Conservation (phyloP, 2,797 vertebrate species). For the Eulemur coronatus region DNA sequence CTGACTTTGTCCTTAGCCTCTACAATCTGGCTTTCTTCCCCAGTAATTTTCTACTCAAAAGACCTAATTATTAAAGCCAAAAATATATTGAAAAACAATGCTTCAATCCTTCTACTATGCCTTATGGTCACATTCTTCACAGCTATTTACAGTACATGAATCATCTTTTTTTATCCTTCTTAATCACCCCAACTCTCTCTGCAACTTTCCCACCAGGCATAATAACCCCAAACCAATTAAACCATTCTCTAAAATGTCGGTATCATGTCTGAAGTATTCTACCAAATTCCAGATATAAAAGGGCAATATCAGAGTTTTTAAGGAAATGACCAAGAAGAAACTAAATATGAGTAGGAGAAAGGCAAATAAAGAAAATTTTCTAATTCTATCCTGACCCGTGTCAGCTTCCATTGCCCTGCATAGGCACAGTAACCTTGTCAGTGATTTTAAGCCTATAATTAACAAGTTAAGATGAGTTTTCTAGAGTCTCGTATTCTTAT, state of each 20-base stretch:
- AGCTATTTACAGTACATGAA: constrained; percentile 68
- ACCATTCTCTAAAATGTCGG: constrained; percentile 3
- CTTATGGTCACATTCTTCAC: constrained; percentile 57
- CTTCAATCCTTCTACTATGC: constrained; percentile 33
- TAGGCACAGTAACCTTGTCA: background rate
- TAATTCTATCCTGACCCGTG: background rate
- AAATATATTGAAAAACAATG: constrained; percentile 73
- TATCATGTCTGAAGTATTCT: background rate
- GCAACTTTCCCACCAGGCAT: background rate
- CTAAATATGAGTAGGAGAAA: background rate
- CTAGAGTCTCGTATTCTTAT: background rate
- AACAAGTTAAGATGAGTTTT: background rate
- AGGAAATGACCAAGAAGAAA: background rate
- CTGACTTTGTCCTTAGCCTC: constrained; percentile 39
- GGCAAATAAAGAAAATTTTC: background rate
- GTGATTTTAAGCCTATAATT: background rate
- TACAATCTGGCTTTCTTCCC: constrained; percentile 60
- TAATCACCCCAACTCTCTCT: background rate
- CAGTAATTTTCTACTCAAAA: constrained; percentile 73
- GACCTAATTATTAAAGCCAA: constrained; percentile 75
- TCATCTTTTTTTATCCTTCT: constrained; percentile 43
- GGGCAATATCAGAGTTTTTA: background rate
- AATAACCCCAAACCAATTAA: background rate
- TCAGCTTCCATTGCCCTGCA: background rate
- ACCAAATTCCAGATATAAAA: constrained; percentile 9